Percentiles rank a stretch among this genome's conserved stretches.
Evolutionary conservation across 2,797 vertebrate genomes (phyloP).

Genomic region (Hipposideros larvatus): DNA sequence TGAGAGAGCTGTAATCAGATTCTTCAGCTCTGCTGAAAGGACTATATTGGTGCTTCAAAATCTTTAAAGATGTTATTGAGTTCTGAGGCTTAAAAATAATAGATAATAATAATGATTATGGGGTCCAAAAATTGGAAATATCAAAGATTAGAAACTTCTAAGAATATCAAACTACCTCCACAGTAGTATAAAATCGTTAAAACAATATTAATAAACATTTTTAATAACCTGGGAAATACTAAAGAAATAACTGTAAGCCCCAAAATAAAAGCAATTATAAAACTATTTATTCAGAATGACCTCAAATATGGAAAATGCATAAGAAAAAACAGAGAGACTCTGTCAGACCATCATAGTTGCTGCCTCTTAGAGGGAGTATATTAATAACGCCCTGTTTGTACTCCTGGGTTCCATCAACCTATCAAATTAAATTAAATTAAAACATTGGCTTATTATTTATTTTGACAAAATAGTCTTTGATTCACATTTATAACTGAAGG

Average conservation of each 20-base stretch:
- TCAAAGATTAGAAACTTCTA: not conserved
- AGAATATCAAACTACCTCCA: not conserved
- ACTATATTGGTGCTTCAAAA: not conserved
- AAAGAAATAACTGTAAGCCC: not conserved
- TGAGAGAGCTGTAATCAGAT: slow-evolving; percentile 49
- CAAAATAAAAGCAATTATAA: not conserved
- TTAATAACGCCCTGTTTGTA: not conserved
- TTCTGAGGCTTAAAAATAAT: not conserved
- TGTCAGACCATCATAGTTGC: not conserved
- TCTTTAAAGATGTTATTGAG: slow-evolving; percentile 10
- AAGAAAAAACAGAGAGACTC: not conserved
- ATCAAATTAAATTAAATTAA: slow-evolving; percentile 34
- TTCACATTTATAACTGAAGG: slow-evolving; percentile 22
- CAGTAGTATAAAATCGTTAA: not conserved
- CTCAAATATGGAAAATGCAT: not conserved
- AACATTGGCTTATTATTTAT: not conserved
- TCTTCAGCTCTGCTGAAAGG: not conserved
- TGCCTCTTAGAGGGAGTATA: not conserved
- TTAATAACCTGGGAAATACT: not conserved
- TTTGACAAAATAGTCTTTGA: slow-evolving; percentile 10
- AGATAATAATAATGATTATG: not conserved
- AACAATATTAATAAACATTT: not conserved
- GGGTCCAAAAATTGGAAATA: not conserved
- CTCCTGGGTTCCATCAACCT: not conserved
- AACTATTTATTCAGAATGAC: not conserved